Evolutionary conservation across 2,113 vertebrate species (phyloP), one percentile per base, ranked within the genome.

Genomic region (Dipodomys merriami): DNA sequence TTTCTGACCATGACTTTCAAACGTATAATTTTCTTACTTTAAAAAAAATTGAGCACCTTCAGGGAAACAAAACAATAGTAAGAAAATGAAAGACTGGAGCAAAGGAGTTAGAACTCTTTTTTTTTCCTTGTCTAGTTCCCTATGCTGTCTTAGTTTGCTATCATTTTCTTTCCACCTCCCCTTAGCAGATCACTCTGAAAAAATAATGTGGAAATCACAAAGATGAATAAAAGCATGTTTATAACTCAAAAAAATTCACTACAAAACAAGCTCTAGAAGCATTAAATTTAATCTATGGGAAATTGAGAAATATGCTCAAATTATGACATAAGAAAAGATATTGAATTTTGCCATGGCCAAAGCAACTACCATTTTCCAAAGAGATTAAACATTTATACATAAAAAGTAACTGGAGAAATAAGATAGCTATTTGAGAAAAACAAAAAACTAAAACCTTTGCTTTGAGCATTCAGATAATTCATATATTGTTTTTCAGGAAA

Each of bases 41-140:
- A 53, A 92, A 97, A 97, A 39, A 80, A 62, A 44, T 91, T 93
- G 12, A 18, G 85, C 49, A 95, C 86, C 84, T 87, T 65, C 74
- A 84, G 25, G 44, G 60, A 73, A 89, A 72, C 0, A 19, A 44
- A 18, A 22, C 30, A 64, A 35, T 35, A 87, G 69, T 93, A 91
- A 79, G 49, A 87, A 76, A 62, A 9, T 86, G 19, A 60, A 88
- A 88, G 25, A 4, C 64, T 77, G 81, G 3, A 88, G 60, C 46
- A 79, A 27, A 93, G 76, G n/a, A 76, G 5, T 49, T 12, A 49
- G 12, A 49, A 94, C 9, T 33, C 49, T 72, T 64, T 44, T 25
- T 69, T 13, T 49, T 74, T 39, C 6, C 39, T 39, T 39, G 39
- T 39, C 23, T 88, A 39, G 7, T 65, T 72, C 8, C 78, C 39